These are phyloP conservation scores for Saturnia pavonia DNA, from an alignment of 2,888 invertebrate genomes.

Conservation along the genomic window DNA sequence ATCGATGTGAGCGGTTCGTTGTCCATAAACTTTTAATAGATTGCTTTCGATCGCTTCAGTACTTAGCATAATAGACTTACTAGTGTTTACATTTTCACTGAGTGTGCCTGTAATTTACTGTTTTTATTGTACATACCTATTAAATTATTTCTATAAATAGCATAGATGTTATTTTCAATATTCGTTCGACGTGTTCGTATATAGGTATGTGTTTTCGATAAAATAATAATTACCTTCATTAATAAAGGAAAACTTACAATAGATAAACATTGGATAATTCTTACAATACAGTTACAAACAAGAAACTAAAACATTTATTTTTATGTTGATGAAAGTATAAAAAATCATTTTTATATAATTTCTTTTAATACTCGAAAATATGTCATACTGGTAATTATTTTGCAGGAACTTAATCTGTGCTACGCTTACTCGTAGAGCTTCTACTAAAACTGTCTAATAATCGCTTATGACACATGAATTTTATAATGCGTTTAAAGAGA, in stretches of 20 bases:
- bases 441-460: too few species aligned
- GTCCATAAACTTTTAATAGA: constrained; percentile 70
- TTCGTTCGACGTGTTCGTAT: not conserved
- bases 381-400: not conserved
- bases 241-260: not conserved
- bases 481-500: too few species aligned
- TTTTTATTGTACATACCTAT: constrained; percentile 5
- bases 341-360: not conserved
- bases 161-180: not conserved
- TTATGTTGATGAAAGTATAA: not conserved
- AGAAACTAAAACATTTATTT: not conserved
- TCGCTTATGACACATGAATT: too few species aligned
- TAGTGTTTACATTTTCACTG: constrained; percentile 44
- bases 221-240: not conserved
- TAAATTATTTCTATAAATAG: not conserved
- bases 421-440: not conserved
- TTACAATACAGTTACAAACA: not conserved
- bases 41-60: constrained; percentile 58
- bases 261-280: not conserved
- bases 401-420: not conserved
- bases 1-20: constrained; percentile 59
- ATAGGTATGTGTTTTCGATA: not conserved
- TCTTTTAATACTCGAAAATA: not conserved
- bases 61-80: constrained; percentile 62
- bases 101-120: not conserved